Conservation (phyloP, 2,113 vertebrate genomes). For the Hippotragus niger region DNA sequence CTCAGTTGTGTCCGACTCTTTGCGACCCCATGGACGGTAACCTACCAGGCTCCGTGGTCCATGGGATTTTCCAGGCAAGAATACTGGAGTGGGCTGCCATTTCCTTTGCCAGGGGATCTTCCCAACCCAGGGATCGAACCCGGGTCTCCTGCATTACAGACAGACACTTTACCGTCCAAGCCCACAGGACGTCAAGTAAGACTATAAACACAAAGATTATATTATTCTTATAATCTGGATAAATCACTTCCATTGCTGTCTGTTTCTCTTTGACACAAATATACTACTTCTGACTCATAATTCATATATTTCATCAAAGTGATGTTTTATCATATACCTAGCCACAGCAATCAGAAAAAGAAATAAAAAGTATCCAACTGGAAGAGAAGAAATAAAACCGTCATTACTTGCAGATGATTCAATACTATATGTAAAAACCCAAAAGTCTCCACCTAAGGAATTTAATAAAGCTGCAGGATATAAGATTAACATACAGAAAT, state of each 20-base stretch:
- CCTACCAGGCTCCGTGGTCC: too few relatives aligned
- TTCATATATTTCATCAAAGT: background rate
- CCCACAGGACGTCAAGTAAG: background rate
- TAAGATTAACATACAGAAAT: background rate
- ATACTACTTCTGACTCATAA: background rate
- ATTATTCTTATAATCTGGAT: background rate
- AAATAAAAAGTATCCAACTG: background rate
- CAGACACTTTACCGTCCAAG: accelerated
- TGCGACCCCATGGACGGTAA: too few relatives aligned
- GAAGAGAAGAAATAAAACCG: background rate
- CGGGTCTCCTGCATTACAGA: too few relatives aligned
- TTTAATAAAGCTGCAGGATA: background rate
- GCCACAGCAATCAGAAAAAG: background rate
- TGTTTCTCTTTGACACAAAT: background rate
- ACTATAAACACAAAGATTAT: background rate
- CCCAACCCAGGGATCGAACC: too few relatives aligned
- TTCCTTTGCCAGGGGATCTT: too few relatives aligned
- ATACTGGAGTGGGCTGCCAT: too few relatives aligned
- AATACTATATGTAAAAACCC: background rate
- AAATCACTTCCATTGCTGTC: background rate
- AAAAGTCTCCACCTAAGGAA: background rate
- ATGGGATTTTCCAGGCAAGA: too few relatives aligned
- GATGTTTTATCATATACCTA: background rate
- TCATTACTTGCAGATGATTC: background rate
- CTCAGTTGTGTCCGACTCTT: too few relatives aligned